phyloP scores from a whole-genome alignment of 64 coral and sea anemone genomes.

The Cladopsammia gracilis region DNA sequence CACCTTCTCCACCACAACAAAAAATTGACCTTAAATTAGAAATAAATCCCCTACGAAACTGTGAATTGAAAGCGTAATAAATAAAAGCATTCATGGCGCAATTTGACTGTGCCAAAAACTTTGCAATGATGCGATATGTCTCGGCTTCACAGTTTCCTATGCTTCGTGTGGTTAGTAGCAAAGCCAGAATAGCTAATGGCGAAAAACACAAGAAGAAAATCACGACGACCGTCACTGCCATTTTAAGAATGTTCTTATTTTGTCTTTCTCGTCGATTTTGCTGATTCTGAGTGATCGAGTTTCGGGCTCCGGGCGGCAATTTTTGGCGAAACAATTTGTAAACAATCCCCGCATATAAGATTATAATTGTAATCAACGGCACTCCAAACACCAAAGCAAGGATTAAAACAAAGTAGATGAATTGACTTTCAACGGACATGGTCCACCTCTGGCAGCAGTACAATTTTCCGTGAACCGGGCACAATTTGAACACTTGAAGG shows the following conservation, averaged over 20 bases:
- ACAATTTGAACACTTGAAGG: slow-evolving; percentile 19
- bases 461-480: background rate
- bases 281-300: slow-evolving; percentile 18
- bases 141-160: background rate
- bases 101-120: slow-evolving; percentile 1
- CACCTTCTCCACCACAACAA: background rate
- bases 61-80: slow-evolving; percentile 18
- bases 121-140: background rate
- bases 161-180: background rate
- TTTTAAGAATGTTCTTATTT: slow-evolving; percentile 16
- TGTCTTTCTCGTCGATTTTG: background rate
- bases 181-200: background rate
- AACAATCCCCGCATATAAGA: slow-evolving; percentile 21
- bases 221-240: background rate
- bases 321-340: slow-evolving; percentile 23
- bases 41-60: slow-evolving; percentile 23
- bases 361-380: background rate
- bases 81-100: slow-evolving; percentile 15
- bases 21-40: slow-evolving; percentile 19
- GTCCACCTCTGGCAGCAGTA: slow-evolving; percentile 17
- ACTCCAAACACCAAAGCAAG: slow-evolving; percentile 1
- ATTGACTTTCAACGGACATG: background rate
- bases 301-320: background rate
- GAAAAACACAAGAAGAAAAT: slow-evolving; percentile 4
- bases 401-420: slow-evolving; percentile 4